Base-by-base conservation (phyloP, 2,113 vertebrate species). In the Australoheros scitulus region DNA sequence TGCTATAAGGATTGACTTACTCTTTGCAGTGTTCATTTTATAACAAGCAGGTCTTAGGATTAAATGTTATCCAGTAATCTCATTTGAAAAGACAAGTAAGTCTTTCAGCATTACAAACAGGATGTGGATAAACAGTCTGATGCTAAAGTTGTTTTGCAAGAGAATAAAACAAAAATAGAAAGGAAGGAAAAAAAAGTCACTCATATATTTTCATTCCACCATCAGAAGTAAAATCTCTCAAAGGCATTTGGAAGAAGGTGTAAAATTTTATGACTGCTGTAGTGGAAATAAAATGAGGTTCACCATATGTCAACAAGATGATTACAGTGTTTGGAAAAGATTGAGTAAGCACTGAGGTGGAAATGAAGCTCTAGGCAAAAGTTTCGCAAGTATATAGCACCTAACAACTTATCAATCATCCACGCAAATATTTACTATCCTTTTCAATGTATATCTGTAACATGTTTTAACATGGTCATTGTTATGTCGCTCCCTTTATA, bases 301-400 rank as follows among this genome's bases (percentile, higher is more conserved):
- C 38, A 60, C 78, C 64, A 57, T 55, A 36, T 84, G 81, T 80
- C 91, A 86, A 89, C 87, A 87, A 85, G 60, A 77, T 81, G 83
- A 92, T 88, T 82, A 84, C 57, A 89, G 80, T 76, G 43, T 83
- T 87, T 83, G 64, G 64, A 76, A 88, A 87, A 38, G 63, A 80
- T 88, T 88, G 82, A 76, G 89, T 82, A 91, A 87, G 76, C 61
- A 76, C 83, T 78, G 77, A 70, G 58, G 36, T 74, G 59, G 58
- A 81, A 78, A 80, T 56, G 22, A 4, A 22, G 58, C 87, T 70
- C 7, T 6, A 2, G 32, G 65, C 72, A 76, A 80, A 17, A 72
- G 61, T 86, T 90, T 85, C 58, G 3, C 50, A 92, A 90, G 13
- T 18, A 17, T 22, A 4, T 43, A 68, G 32, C 13, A 0, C 10